phyloP scores from a whole-genome alignment of 2,888 invertebrate genomes.

The Aromia moschata region DNA sequence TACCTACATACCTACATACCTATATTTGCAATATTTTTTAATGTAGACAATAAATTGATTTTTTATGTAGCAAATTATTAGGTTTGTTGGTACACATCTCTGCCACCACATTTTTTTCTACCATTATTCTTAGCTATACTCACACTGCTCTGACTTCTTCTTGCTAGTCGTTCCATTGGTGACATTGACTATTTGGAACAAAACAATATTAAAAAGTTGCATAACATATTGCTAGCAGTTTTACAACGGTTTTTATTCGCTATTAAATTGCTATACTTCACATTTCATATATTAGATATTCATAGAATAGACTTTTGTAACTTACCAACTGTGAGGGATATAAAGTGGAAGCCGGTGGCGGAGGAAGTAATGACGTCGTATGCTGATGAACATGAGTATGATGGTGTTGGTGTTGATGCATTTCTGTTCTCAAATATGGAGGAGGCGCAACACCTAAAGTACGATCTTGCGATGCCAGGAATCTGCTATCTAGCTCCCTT shows the following conservation, averaged over 20 bases:
- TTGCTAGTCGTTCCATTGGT: slow-evolving; percentile 54
- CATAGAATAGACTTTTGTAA: slow-evolving; percentile 29
- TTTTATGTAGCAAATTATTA: too few relatives aligned
- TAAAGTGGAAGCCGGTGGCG: slow-evolving; percentile 67
- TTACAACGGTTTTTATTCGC: slow-evolving; percentile 28
- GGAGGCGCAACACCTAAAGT: slow-evolving; percentile 64
- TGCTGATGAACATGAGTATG: slow-evolving; percentile 92
- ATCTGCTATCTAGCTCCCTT: slow-evolving; percentile 89
- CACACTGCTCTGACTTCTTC: slow-evolving; percentile 55
- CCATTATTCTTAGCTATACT: slow-evolving; percentile 43
- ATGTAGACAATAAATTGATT: too few relatives aligned
- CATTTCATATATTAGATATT: neutral
- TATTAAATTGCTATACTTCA: slow-evolving; percentile 25
- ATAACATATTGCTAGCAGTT: slow-evolving; percentile 28
- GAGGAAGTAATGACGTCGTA: slow-evolving; percentile 74
- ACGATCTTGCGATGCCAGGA: slow-evolving; percentile 86
- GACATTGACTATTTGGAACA: slow-evolving; percentile 51
- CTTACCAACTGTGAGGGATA: slow-evolving; percentile 76
- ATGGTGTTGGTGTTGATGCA: slow-evolving; percentile 94
- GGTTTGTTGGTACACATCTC: too few relatives aligned
- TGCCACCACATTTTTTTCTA: slow-evolving; percentile 1
- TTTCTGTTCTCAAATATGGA: slow-evolving; percentile 79
- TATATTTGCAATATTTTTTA: too few relatives aligned
- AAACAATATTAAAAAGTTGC: slow-evolving; percentile 30
- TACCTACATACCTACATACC: too few relatives aligned